phyloP scores from a whole-genome alignment of 2,888 invertebrate genomes.

The Escarpia spicata region DNA sequence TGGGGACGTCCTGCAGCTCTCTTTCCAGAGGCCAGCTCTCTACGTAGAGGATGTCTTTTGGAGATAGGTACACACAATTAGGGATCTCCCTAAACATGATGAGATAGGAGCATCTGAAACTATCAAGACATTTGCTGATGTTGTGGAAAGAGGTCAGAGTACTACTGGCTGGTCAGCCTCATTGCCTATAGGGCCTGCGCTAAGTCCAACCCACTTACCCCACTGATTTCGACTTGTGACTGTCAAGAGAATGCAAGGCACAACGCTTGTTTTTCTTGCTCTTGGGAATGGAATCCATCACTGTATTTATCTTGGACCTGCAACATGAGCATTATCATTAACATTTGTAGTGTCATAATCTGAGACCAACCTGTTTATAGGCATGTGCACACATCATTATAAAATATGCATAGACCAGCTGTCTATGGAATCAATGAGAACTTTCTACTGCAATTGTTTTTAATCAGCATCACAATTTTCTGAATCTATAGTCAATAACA shows the following conservation, averaged over 20 bases:
- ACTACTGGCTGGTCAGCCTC: neutral
- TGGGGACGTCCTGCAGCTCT: no score
- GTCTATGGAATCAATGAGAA: neutral
- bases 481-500: no score
- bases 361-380: no score
- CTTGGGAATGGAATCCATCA: slow-evolving; percentile 70
- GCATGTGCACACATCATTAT: no score
- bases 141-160: neutral
- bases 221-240: slow-evolving; percentile 66
- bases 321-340: slow-evolving; percentile 22
- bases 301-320: slow-evolving; percentile 57
- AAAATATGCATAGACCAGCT: no score
- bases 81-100: no score
- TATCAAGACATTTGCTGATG: neutral
- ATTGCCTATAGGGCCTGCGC: neutral
- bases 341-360: neutral
- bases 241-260: slow-evolving; percentile 88
- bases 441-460: neutral
- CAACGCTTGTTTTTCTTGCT: slow-evolving; percentile 91
- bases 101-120: no score
- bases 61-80: no score
- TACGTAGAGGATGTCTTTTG: no score
- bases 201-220: slow-evolving; percentile 61
- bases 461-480: neutral
- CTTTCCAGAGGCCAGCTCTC: no score